A percentile compares a stretch with the other conserved stretches of the same genome.
Evolutionary conservation across 2,888 invertebrate genomes (phyloP).

Genomic region (Ptychoptera albimana): DNA sequence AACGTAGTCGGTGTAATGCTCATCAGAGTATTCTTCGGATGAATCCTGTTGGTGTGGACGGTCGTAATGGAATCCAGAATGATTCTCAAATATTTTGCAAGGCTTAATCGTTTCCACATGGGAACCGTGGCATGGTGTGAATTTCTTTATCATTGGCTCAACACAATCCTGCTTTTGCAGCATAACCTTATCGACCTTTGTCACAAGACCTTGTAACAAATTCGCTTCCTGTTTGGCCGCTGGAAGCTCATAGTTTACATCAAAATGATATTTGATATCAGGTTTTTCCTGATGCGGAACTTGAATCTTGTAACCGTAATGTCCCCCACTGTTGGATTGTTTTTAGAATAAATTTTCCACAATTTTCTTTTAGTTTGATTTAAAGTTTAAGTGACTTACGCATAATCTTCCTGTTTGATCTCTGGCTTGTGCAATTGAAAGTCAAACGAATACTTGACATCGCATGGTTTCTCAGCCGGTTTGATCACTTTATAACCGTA

Average conservation of each 20-base stretch:
- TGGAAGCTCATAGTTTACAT: slow-evolving; percentile 9
- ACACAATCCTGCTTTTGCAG: neutral
- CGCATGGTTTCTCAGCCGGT: slow-evolving; percentile 11
- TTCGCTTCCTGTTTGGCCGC: neutral
- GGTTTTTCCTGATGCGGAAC: slow-evolving; percentile 18
- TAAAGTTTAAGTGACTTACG: neutral
- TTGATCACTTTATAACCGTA: slow-evolving; percentile 23
- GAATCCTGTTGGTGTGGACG: neutral
- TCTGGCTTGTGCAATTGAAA: slow-evolving; percentile 23
- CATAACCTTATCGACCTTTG: neutral
- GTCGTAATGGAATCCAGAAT: neutral
- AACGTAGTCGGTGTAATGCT: neutral
- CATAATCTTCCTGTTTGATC: slow-evolving; percentile 5
- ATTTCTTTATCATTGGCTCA: neutral
- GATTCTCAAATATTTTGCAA: neutral
- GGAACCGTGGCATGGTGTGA: neutral
- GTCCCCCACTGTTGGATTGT: neutral
- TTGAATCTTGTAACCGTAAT: neutral
- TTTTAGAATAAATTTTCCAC: neutral
- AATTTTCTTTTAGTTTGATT: neutral
- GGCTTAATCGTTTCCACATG: neutral
- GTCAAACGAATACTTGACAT: slow-evolving; percentile 20
- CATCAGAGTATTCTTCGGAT: neutral
- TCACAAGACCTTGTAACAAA: neutral
- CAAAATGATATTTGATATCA: slow-evolving; percentile 26